Conservation (phyloP, 2,888 invertebrate genomes). For the Trichogramma evanescens region DNA sequence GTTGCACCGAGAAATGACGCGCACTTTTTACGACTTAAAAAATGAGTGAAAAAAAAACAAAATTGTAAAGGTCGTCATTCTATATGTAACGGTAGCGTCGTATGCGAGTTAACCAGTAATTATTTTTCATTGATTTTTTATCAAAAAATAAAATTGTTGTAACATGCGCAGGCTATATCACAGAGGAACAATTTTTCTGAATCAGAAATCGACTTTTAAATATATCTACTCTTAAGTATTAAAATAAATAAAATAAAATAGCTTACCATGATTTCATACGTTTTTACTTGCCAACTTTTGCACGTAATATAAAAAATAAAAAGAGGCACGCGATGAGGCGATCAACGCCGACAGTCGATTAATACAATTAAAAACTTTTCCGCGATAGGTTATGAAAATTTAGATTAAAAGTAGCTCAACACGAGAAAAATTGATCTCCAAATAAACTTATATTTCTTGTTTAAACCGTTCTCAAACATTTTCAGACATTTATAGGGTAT, state of each 20-base stretch:
- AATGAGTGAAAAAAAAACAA: too few relatives aligned
- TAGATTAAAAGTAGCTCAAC: conserved; percentile 12
- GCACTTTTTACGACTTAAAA: too few relatives aligned
- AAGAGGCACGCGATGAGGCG: neutral
- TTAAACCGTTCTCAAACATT: neutral
- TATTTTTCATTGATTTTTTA: conserved; percentile 11
- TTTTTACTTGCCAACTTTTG: conserved; percentile 12
- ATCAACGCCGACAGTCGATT: neutral
- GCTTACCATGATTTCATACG: conserved; percentile 4
- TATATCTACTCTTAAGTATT: neutral
- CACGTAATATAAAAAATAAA: neutral
- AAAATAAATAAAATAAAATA: conserved; percentile 12
- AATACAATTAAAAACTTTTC: neutral
- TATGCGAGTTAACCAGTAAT: conserved; percentile 12
- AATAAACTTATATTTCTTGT: neutral
- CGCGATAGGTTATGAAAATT: neutral
- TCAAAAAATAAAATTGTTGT: neutral
- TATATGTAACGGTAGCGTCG: too few relatives aligned
- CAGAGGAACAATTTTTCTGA: neutral
- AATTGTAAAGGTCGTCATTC: too few relatives aligned
- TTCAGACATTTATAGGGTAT: neutral
- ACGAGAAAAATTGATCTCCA: conserved; percentile 10
- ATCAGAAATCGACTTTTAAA: conserved; percentile 6
- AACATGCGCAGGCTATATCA: too few relatives aligned
- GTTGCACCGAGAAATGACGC: too few relatives aligned